These are phyloP conservation scores for Protobothrops mucrosquamatus DNA, from an alignment of 2,113 vertebrate species.

Conservation along the genomic window DNA sequence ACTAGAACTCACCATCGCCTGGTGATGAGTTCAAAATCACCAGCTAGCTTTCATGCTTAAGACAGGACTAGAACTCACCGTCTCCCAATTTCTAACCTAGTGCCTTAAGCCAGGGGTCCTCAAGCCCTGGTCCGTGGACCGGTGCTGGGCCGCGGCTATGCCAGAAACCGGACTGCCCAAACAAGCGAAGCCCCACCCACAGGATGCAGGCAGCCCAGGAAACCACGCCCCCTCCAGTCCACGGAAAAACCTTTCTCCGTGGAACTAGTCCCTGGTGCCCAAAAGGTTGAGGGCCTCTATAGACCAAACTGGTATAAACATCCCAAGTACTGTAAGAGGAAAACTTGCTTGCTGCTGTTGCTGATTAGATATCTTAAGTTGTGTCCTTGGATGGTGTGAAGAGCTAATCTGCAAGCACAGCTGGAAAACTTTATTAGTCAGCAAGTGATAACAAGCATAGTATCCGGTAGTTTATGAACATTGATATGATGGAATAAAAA, in stretches of 20 bases:
- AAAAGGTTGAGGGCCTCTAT: background rate
- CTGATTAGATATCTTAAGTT: background rate
- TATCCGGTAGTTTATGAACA: conserved; percentile 53
- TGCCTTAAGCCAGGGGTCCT: background rate
- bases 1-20: background rate
- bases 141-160: rapidly evolving
- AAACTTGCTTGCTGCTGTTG: background rate
- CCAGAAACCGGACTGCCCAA: too few species aligned
- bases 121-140: too few species aligned
- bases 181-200: too few species aligned
- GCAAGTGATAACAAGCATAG: background rate
- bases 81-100: background rate
- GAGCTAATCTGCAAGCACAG: too few species aligned
- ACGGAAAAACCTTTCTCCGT: too few species aligned
- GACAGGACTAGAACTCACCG: background rate
- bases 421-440: background rate
- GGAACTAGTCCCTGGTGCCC: too few species aligned
- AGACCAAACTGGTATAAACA: background rate
- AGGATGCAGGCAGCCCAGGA: too few species aligned
- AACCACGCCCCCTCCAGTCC: too few species aligned
- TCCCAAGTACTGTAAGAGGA: background rate
- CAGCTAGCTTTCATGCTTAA: background rate
- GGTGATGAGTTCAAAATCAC: background rate
- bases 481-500: conserved; percentile 61
- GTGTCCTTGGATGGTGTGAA: background rate